phyloP scores from a whole-genome alignment of 1,140 invertebrate genomes.

The Panagrolaimus sp. region DNA sequence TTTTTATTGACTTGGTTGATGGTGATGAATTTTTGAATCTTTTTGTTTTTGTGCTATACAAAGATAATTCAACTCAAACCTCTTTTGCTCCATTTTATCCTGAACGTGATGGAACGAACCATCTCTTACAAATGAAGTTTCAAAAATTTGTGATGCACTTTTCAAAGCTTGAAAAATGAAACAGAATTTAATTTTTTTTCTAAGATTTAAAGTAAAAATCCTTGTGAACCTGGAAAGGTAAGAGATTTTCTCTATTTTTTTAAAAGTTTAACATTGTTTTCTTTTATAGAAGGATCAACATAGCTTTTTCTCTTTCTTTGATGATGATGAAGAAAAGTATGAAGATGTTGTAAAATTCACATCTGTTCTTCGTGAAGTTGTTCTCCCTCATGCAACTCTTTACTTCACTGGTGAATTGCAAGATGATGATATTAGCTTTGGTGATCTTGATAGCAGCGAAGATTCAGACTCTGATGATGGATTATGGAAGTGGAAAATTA shows the following conservation, averaged over 20 bases:
- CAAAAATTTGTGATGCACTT: no score
- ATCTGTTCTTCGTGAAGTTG: background rate
- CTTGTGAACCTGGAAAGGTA: background rate
- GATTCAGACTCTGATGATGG: background rate
- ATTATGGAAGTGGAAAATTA: no score
- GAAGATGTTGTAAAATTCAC: background rate
- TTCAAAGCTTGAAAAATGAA: no score
- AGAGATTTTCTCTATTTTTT: background rate
- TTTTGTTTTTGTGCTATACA: no score
- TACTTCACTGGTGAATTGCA: constrained; percentile 10
- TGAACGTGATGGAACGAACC: no score
- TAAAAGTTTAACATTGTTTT: no score
- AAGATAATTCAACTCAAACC: no score
- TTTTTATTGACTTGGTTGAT: no score
- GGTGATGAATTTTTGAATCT: no score
- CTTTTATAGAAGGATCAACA: background rate
- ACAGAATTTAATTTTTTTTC: no score
- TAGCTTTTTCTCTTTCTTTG: constrained; percentile 9
- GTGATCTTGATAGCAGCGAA: background rate
- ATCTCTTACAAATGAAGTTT: no score
- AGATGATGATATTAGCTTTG: background rate
- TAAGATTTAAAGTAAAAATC: constrained; percentile 6
- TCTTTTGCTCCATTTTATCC: no score
- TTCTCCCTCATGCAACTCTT: background rate
- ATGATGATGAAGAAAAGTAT: background rate